Conservation (phyloP, 2,797 vertebrate genomes). For the Chloroceryle inda region DNA sequence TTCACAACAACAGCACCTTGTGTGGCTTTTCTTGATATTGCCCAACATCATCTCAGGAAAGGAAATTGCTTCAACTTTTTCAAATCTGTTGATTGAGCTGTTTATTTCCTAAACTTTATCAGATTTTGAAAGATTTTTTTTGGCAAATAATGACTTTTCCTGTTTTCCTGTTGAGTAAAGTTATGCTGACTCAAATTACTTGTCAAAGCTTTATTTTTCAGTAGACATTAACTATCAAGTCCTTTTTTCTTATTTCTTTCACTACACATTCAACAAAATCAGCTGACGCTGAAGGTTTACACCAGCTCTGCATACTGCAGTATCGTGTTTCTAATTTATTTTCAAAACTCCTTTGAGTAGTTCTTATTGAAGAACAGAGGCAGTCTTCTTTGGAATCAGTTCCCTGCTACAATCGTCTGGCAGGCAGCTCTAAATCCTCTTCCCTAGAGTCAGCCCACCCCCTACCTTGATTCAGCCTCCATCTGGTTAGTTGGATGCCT, state of each 20-base stretch:
- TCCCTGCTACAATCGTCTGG: background rate
- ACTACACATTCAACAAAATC: slow-evolving; percentile 40
- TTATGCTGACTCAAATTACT: slow-evolving; percentile 31
- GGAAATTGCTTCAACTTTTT: slow-evolving; percentile 38
- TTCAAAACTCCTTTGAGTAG: slow-evolving; percentile 30
- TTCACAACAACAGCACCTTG: slow-evolving; percentile 9
- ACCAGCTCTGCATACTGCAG: background rate
- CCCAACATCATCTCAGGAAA: slow-evolving; percentile 1
- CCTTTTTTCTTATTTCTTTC: slow-evolving; percentile 37
- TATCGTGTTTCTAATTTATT: slow-evolving; percentile 56
- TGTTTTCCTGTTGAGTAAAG: slow-evolving; percentile 50
- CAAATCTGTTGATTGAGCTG: slow-evolving; percentile 40
- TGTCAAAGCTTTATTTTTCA: slow-evolving; percentile 57
- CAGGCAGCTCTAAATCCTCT: background rate
- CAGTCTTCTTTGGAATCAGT: background rate
- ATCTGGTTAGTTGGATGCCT: background rate
- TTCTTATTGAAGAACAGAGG: slow-evolving; percentile 30
- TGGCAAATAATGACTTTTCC: slow-evolving; percentile 66
- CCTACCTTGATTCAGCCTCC: background rate
- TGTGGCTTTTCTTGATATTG: background rate
- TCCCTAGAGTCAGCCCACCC: background rate
- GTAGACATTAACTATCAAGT: slow-evolving; percentile 50
- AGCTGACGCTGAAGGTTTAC: slow-evolving; percentile 38
- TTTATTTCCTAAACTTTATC: slow-evolving; percentile 74
- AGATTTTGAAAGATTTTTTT: slow-evolving; percentile 67